A percentile compares a stretch with the other conserved stretches of the same genome.
phyloP scores from a whole-genome alignment of 2,113 vertebrate genomes.

The Tragelaphus scriptus region DNA sequence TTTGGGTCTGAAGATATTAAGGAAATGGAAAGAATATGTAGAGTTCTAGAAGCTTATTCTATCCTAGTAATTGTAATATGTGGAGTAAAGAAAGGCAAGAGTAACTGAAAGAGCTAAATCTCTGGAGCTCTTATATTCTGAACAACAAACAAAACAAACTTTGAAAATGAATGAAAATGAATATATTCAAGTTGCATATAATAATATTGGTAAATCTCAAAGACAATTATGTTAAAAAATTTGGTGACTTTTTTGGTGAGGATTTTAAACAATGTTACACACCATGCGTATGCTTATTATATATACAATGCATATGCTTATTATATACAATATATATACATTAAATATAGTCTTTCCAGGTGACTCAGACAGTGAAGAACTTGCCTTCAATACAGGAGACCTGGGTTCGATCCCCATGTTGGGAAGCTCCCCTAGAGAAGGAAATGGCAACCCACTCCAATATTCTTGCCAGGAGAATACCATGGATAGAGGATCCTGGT shows the following conservation, averaged over 20 bases:
- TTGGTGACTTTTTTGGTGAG: background rate
- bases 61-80: background rate
- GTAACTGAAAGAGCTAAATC: background rate
- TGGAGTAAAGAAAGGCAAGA: background rate
- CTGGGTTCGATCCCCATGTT: accelerated
- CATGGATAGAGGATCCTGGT: background rate
- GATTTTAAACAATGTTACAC: background rate
- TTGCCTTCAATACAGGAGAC: background rate
- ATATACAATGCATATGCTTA: background rate
- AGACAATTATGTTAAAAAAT: background rate
- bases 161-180: too few relatives aligned
- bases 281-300: background rate
- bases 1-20: background rate
- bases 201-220: background rate
- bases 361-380: background rate
- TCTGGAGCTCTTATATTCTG: background rate
- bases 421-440: background rate
- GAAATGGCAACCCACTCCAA: background rate
- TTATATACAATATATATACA: background rate
- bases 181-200: background rate
- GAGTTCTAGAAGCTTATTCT: background rate
- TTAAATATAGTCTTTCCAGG: background rate
- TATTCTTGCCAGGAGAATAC: background rate
- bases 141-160: too few relatives aligned
- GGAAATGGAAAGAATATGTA: background rate